Evolutionary conservation across 2,113 vertebrate genomes (phyloP).

Genomic region (Scytalopus superciliaris): DNA sequence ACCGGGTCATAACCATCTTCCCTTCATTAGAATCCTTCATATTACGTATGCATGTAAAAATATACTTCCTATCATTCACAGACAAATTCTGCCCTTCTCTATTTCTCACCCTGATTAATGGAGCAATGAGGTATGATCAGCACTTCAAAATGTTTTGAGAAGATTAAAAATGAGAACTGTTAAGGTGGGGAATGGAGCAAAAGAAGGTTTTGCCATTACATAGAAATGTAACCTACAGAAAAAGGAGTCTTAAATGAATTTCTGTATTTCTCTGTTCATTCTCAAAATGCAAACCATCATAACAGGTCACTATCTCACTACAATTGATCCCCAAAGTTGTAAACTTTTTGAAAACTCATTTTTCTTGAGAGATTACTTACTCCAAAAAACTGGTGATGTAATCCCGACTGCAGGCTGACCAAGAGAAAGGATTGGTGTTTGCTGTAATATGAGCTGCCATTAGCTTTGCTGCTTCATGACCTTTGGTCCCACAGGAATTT

Average conservation of each 20-base stretch:
- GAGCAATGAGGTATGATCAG: neutral
- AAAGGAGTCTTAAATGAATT: neutral
- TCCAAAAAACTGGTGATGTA: constrained; percentile 99
- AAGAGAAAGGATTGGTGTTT: constrained; percentile 99
- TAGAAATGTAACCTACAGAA: neutral
- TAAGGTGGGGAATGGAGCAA: neutral
- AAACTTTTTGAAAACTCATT: constrained; percentile 52
- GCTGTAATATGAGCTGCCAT: constrained; percentile 99
- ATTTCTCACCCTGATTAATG: neutral
- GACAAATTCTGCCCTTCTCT: neutral
- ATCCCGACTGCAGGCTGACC: constrained; percentile 98
- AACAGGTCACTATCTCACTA: neutral
- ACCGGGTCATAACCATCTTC: neutral
- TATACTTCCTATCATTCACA: neutral
- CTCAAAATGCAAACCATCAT: constrained; percentile 3
- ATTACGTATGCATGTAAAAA: neutral
- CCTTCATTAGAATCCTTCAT: neutral
- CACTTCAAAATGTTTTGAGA: neutral
- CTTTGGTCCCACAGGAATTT: constrained; percentile 98
- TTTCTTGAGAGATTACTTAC: constrained; percentile 86
- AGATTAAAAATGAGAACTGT: neutral
- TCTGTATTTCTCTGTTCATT: neutral
- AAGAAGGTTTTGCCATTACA: neutral
- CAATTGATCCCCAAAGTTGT: neutral
- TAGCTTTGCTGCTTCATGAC: constrained; percentile 97